Percentiles rank a stretch among this genome's conserved stretches.
Evolutionary conservation across 2,797 vertebrate genomes (phyloP).

Genomic region (Sebastes vulpes): DNA sequence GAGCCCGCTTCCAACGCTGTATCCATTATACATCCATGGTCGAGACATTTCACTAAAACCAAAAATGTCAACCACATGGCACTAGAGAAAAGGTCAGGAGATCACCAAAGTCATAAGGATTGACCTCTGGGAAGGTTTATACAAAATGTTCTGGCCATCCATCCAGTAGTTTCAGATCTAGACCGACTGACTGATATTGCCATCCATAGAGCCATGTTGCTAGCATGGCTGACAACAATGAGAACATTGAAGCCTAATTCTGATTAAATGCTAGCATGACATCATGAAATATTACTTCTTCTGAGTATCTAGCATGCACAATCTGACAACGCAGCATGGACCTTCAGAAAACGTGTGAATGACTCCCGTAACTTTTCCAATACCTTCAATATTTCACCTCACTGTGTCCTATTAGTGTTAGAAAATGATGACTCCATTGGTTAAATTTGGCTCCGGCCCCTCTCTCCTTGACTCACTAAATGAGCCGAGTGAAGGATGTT

Average conservation of each 20-base stretch:
- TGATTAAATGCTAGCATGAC: background rate
- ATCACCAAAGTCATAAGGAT: background rate
- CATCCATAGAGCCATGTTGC: background rate
- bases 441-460: conserved; percentile 71
- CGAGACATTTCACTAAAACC: background rate
- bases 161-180: background rate
- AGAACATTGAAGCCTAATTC: background rate
- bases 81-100: background rate
- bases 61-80: background rate
- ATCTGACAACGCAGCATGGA: background rate
- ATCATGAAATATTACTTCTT: background rate
- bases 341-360: background rate
- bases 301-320: background rate
- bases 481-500: conserved; percentile 86
- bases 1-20: too few species aligned
- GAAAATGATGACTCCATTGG: conserved; percentile 73
- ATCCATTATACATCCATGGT: too few species aligned
- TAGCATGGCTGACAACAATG: background rate
- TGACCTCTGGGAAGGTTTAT: background rate
- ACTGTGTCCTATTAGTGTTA: conserved; percentile 49
- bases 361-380: conserved; percentile 19
- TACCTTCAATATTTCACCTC: conserved; percentile 52
- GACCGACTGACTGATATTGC: background rate
- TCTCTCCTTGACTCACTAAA: conserved; percentile 84
- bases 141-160: background rate